phyloP scores from a whole-genome alignment of 2,888 invertebrate species.

The Caenorhabditis afra region DNA sequence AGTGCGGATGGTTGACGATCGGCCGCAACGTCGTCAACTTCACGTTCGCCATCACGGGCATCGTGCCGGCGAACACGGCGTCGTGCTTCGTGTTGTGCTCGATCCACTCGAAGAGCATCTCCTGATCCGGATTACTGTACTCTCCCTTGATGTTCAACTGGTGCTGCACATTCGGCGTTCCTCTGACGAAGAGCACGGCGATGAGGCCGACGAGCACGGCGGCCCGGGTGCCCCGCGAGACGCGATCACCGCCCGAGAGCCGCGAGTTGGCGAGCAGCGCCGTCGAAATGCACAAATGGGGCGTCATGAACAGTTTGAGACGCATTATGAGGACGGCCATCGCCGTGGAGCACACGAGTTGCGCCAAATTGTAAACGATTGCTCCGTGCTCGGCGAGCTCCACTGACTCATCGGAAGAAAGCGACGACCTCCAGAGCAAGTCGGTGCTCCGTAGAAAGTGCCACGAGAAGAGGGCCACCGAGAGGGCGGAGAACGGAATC shows the following conservation, averaged over 20 bases:
- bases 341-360: constrained; percentile 86
- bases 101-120: constrained; percentile 89
- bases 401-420: no score
- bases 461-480: constrained; percentile 73
- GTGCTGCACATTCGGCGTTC: constrained; percentile 54
- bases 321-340: constrained; percentile 89
- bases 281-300: constrained; percentile 87
- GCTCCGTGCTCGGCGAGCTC: constrained; percentile 36
- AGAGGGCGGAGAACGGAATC: constrained; percentile 84
- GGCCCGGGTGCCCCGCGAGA: constrained; percentile 18
- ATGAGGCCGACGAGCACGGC: constrained; percentile 46
- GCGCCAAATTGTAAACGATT: constrained; percentile 85
- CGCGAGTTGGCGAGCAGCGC: constrained; percentile 84
- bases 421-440: constrained; percentile 32
- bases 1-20: constrained; percentile 91
- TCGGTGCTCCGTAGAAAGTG: constrained; percentile 41
- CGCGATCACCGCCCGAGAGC: constrained; percentile 31
- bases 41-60: constrained; percentile 90
- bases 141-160: constrained; percentile 84
- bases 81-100: constrained; percentile 83
- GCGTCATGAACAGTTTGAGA: constrained; percentile 87
- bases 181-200: constrained; percentile 44
- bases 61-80: constrained; percentile 90
- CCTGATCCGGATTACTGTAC: constrained; percentile 86
- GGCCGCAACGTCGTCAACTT: constrained; percentile 88